Percentiles rank a stretch among this genome's conserved stretches.
phyloP scores from a whole-genome alignment of 2,797 vertebrate species.

The Brachymystax lenok region DNA sequence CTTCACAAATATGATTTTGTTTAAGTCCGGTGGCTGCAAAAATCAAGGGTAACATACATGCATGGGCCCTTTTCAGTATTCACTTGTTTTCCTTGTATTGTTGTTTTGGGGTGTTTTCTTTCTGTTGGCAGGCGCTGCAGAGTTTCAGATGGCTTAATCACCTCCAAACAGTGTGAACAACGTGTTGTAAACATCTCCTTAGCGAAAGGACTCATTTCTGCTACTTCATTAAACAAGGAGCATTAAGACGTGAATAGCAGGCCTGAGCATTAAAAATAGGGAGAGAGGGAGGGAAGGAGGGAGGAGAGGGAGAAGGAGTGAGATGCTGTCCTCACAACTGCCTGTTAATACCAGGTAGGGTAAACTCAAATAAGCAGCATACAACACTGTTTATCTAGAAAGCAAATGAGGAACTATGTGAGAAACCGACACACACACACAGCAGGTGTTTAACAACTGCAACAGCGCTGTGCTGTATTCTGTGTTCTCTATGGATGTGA shows the following conservation, averaged over 20 bases:
- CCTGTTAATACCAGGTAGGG: conserved; percentile 25
- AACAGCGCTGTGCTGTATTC: conserved; percentile 43
- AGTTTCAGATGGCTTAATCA: conserved; percentile 62
- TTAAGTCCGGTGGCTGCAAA: conserved; percentile 45
- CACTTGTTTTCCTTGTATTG: conserved; percentile 27
- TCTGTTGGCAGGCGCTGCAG: conserved; percentile 50
- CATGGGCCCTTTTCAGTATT: neutral
- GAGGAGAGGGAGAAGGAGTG: conserved; percentile 18
- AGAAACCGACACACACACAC: conserved; percentile 45
- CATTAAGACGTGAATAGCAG: conserved; percentile 66
- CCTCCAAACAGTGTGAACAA: conserved; percentile 53
- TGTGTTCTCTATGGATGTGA: conserved; percentile 67
- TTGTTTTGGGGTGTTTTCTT: conserved; percentile 12
- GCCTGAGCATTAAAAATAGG: conserved; percentile 55
- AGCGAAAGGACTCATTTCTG: conserved; percentile 72
- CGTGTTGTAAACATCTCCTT: conserved; percentile 62
- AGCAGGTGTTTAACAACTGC: conserved; percentile 21
- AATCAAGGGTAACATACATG: neutral
- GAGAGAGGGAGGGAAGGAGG: conserved; percentile 36
- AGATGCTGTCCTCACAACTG: conserved; percentile 47
- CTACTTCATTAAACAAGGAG: conserved; percentile 84
- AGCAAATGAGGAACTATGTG: neutral
- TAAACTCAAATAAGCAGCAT: neutral
- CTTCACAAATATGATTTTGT: conserved; percentile 27
- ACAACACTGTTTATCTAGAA: conserved; percentile 17